A percentile compares a stretch with the other conserved stretches of the same genome.
Evolutionary conservation across 2,888 invertebrate species (phyloP).

Genomic region (Alloplasta piceator): DNA sequence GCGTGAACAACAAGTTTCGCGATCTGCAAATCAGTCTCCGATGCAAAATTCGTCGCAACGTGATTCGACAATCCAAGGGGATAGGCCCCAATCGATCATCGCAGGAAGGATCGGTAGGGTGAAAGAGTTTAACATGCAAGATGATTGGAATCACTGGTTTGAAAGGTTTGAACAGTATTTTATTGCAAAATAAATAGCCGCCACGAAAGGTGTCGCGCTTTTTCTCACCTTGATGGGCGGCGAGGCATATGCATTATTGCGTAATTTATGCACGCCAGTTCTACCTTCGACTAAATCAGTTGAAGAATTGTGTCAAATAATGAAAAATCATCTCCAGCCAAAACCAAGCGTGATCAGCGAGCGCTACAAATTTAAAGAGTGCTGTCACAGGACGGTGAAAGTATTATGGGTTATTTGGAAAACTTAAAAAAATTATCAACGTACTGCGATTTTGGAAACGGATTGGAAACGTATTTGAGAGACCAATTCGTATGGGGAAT

Average conservation of each 20-base stretch:
- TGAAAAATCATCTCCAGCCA: conserved; percentile 60
- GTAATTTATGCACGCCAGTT: conserved; percentile 48
- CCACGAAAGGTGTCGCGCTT: too few species aligned
- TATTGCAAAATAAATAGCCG: conserved; percentile 23
- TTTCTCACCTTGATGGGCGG: too few species aligned
- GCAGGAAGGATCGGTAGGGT: too few species aligned
- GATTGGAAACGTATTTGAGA: conserved; percentile 31
- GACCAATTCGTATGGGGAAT: conserved; percentile 63
- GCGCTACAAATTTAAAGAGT: too few species aligned
- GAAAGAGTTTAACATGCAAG: too few species aligned
- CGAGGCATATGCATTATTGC: conserved; percentile 11
- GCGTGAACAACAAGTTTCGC: too few species aligned
- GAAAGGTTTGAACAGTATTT: conserved; percentile 3
- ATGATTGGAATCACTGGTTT: too few species aligned
- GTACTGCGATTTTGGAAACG: conserved; percentile 50
- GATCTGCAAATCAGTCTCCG: too few species aligned
- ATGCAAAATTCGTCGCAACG: too few species aligned
- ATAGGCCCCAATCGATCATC: too few species aligned
- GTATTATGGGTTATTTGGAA: conserved; percentile 50
- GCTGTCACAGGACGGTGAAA: conserved; percentile 22
- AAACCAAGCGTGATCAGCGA: not conserved
- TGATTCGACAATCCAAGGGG: not conserved
- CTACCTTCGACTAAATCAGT: conserved; percentile 35
- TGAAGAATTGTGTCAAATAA: conserved; percentile 35
- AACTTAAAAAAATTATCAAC: conserved; percentile 53